Evolutionary conservation across 2,113 vertebrate species (phyloP).

Genomic region (Nycticryphes semicollaris): DNA sequence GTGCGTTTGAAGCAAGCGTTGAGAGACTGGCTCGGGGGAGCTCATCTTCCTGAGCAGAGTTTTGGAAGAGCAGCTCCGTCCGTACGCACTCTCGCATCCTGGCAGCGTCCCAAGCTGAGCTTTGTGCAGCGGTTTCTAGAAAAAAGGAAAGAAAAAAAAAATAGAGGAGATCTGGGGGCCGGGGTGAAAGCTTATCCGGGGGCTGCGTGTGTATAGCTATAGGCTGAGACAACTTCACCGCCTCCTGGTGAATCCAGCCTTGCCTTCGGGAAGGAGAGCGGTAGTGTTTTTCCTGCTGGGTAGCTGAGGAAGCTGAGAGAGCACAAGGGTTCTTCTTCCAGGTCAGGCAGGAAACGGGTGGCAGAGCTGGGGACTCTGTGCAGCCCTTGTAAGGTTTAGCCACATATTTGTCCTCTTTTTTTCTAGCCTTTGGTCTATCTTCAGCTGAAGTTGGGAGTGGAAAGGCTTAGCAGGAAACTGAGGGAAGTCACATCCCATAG

Average conservation of each 20-base stretch:
- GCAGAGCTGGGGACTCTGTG: neutral
- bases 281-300: slow-evolving; percentile 29
- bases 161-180: neutral
- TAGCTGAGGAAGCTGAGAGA: slow-evolving; percentile 1
- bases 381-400: accelerated
- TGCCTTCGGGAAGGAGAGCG: neutral
- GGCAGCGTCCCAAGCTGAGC: slow-evolving; percentile 25
- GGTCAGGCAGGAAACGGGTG: slow-evolving; percentile 47
- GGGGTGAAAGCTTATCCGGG: neutral
- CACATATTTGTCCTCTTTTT: accelerated
- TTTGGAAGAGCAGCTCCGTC: neutral
- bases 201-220: neutral
- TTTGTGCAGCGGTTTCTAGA: slow-evolving; percentile 19
- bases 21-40: neutral
- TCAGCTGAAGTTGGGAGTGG: accelerated
- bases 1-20: neutral
- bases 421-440: neutral
- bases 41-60: neutral
- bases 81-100: neutral
- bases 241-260: neutral
- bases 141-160: neutral
- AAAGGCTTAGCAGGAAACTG: neutral
- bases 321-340: slow-evolving; percentile 32
- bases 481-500: neutral
- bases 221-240: neutral